Evolutionary conservation across 2,113 vertebrate genomes (phyloP).

Genomic region (Gobius niger): DNA sequence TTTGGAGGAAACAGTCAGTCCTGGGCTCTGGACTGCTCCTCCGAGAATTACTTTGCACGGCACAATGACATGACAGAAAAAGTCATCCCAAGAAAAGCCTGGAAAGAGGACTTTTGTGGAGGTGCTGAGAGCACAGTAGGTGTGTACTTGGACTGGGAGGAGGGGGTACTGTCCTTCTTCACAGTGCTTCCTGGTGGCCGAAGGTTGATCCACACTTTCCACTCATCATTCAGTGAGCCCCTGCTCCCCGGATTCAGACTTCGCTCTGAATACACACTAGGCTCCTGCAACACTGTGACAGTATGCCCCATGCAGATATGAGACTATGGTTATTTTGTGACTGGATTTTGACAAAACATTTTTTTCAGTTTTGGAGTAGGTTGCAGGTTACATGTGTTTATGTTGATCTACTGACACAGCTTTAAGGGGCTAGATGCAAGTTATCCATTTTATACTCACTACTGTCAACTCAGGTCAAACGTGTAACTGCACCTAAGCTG

Average conservation of each 20-base stretch:
- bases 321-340: background rate
- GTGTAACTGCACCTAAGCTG: too few relatives aligned
- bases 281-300: background rate
- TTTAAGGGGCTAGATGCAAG: too few relatives aligned
- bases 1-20: conserved; percentile 20
- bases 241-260: conserved; percentile 10
- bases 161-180: conserved; percentile 17
- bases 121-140: background rate
- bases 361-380: background rate
- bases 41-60: background rate
- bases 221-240: background rate
- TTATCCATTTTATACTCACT: too few relatives aligned
- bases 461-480: too few relatives aligned
- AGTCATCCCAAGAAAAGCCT: background rate
- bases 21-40: conserved; percentile 28
- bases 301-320: background rate
- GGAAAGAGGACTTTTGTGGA: background rate
- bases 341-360: background rate
- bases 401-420: background rate
- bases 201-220: conserved; percentile 24
- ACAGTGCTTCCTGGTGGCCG: background rate
- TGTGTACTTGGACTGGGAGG: conserved; percentile 9
- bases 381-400: background rate
- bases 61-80: background rate
- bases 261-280: background rate